A percentile compares a stretch with the other conserved stretches of the same genome.
Evolutionary conservation across 2,797 vertebrate species (phyloP).

Genomic region (Falco rusticolus): DNA sequence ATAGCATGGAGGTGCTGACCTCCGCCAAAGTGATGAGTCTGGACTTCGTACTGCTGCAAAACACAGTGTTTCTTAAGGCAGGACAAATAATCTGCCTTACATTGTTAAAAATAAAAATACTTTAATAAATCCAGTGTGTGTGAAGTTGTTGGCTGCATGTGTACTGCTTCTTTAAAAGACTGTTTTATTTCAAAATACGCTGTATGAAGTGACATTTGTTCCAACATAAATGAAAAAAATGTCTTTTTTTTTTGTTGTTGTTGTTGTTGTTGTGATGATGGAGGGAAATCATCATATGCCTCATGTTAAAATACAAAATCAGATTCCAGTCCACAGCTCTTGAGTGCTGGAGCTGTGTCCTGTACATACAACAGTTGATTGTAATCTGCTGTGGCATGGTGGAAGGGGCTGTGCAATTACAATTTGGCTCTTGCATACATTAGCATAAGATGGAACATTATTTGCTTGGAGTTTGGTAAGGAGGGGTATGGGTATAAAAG

Average conservation of each 20-base stretch:
- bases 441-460: not conserved
- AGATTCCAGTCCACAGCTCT: not conserved
- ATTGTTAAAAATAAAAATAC: not conserved
- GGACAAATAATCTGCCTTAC: not conserved
- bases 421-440: not conserved
- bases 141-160: not conserved
- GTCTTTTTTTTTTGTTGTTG: not conserved
- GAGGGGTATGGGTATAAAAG: not conserved
- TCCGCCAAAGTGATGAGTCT: fast-evolving
- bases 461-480: not conserved
- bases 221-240: not conserved
- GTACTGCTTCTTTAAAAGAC: not conserved
- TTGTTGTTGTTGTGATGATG: not conserved
- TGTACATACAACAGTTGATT: not conserved
- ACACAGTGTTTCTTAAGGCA: not conserved
- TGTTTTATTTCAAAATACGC: not conserved
- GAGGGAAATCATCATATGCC: not conserved
- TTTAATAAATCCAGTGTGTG: not conserved
- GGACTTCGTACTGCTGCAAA: not conserved
- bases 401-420: not conserved
- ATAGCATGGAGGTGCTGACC: not conserved
- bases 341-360: not conserved
- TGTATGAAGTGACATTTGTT: not conserved
- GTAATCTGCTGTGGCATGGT: not conserved
- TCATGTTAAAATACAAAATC: not conserved